Evolutionary conservation across 1,140 invertebrate genomes (phyloP).

Genomic region (Coptotermes formosanus): DNA sequence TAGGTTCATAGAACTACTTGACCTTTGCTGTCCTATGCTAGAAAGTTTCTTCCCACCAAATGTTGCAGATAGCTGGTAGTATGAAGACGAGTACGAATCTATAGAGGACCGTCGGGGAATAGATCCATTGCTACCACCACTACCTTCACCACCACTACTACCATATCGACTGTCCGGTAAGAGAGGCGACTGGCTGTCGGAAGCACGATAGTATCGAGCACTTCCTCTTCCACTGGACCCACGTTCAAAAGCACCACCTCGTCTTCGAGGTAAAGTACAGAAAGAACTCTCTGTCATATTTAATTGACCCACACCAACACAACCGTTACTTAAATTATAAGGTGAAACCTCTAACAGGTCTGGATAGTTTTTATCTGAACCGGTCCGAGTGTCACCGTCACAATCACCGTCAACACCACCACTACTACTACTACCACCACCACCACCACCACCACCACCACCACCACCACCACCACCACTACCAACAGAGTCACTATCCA

Average conservation of each 20-base stretch:
- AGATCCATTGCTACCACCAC: slow-evolving; percentile 29
- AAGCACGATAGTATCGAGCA: slow-evolving; percentile 52
- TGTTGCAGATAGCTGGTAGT: slow-evolving; percentile 23
- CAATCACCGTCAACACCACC: neutral
- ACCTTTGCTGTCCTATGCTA: slow-evolving; percentile 32
- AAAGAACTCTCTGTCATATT: slow-evolving; percentile 43
- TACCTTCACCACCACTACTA: slow-evolving; percentile 49
- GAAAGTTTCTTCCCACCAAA: neutral
- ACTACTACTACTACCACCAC: neutral
- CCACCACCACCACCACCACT: slow-evolving; percentile 40
- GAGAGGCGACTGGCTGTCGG: slow-evolving; percentile 67
- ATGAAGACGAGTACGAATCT: slow-evolving; percentile 37
- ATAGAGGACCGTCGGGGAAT: slow-evolving; percentile 33
- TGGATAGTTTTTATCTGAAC: slow-evolving; percentile 59
- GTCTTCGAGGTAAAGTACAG: slow-evolving; percentile 60
- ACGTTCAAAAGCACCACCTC: slow-evolving; percentile 40
- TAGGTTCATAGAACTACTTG: slow-evolving; percentile 38
- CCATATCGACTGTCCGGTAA: slow-evolving; percentile 53
- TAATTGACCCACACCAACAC: neutral
- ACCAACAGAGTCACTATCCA: neutral
- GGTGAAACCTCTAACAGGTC: slow-evolving; percentile 65
- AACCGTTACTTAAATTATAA: slow-evolving; percentile 44
- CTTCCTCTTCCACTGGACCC: slow-evolving; percentile 31
- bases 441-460: slow-evolving; percentile 51
- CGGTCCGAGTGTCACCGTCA: neutral